phyloP scores from a whole-genome alignment of 2,888 invertebrate genomes.

The Nephrotoma appendiculata region DNA sequence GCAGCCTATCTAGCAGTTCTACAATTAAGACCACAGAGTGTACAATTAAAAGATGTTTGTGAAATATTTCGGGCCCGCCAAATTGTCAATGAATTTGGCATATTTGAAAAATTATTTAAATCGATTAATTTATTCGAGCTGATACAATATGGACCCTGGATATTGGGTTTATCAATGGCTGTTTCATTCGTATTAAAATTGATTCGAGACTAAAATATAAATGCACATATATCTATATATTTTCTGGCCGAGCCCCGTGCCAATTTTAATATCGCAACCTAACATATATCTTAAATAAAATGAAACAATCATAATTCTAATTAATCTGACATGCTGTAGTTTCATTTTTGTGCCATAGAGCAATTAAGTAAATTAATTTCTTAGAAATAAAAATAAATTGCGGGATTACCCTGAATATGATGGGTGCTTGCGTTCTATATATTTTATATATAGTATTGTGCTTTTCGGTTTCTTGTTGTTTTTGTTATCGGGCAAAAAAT shows the following conservation, averaged over 20 bases:
- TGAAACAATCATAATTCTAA: neutral
- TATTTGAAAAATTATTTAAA: neutral
- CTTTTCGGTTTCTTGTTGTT: neutral
- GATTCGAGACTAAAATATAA: neutral
- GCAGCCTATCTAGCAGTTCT: neutral
- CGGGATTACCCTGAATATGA: neutral
- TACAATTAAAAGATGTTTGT: neutral
- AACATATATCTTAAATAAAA: neutral
- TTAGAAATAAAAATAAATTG: neutral
- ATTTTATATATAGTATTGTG: neutral
- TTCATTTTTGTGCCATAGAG: neutral
- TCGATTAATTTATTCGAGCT: neutral
- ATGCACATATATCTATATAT: too few relatives aligned
- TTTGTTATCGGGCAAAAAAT: neutral
- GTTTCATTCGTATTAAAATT: neutral
- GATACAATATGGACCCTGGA: neutral
- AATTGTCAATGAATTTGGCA: neutral
- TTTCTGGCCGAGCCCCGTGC: too few relatives aligned
- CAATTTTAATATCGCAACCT: too few relatives aligned
- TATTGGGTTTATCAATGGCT: neutral
- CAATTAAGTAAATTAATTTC: neutral
- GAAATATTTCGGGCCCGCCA: neutral
- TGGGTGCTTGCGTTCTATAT: neutral
- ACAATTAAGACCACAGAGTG: neutral
- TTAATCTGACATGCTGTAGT: neutral